Percentiles rank a stretch among this genome's conserved stretches.
phyloP scores from a whole-genome alignment of 2,797 vertebrate species.

The Hemibagrus guttatus region DNA sequence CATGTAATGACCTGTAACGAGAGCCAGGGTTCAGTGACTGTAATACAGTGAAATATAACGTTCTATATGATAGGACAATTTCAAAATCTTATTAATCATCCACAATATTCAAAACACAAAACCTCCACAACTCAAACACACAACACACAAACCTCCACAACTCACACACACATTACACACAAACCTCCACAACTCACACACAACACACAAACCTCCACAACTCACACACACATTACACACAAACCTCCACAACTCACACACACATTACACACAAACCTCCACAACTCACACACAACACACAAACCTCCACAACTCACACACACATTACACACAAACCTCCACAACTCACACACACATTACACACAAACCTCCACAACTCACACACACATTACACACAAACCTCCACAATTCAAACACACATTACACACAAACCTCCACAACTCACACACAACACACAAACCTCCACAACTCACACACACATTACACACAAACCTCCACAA shows the following conservation, averaged over 20 bases:
- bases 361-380: not conserved
- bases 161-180: not conserved
- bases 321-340: not conserved
- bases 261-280: not conserved
- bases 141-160: not conserved
- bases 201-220: not conserved
- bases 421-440: not conserved
- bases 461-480: not conserved
- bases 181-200: too few relatives aligned
- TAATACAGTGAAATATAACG: not conserved
- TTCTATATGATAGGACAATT: not conserved
- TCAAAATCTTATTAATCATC: not conserved
- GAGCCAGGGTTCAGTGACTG: not conserved
- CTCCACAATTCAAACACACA: not conserved
- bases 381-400: not conserved
- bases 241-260: not conserved
- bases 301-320: not conserved
- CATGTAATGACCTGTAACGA: conserved; percentile 87
- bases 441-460: not conserved
- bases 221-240: not conserved
- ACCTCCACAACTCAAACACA: not conserved
- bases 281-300: not conserved
- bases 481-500: not conserved
- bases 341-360: not conserved
- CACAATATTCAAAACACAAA: not conserved